A percentile compares a stretch with the other conserved stretches of the same genome.
Evolutionary conservation across 2,113 vertebrate species (phyloP).

Genomic region (Ceyx melanurus): DNA sequence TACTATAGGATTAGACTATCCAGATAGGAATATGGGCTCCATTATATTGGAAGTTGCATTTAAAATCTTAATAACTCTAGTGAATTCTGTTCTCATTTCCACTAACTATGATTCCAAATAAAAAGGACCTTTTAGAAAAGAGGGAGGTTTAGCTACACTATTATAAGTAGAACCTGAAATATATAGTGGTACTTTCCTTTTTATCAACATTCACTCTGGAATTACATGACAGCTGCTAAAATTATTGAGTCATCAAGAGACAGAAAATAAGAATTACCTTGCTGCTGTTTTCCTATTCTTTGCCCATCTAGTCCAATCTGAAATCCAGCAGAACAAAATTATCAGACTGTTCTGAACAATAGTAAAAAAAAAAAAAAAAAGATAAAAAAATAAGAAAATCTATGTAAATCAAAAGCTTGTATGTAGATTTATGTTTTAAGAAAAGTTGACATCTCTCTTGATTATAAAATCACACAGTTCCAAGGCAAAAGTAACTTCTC

Average conservation of each 20-base stretch:
- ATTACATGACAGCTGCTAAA: background rate
- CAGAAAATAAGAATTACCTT: background rate
- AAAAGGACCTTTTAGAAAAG: too few species aligned
- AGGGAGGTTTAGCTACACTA: background rate
- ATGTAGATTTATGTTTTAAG: background rate
- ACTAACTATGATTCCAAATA: background rate
- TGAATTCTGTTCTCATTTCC: background rate
- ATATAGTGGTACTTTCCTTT: background rate
- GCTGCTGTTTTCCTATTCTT: background rate
- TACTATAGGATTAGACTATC: background rate
- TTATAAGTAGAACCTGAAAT: background rate
- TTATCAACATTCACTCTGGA: background rate
- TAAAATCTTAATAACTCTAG: background rate
- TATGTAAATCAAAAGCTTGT: background rate
- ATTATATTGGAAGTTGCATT: background rate
- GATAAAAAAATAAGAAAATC: too few species aligned
- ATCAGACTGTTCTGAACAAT: background rate
- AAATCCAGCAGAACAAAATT: background rate
- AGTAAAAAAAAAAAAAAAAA: background rate
- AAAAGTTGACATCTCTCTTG: background rate
- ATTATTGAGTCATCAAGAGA: background rate
- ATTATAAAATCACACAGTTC: background rate
- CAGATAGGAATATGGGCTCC: background rate
- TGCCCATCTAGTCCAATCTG: background rate
- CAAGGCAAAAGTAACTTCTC: background rate